Evolutionary conservation across 2,113 vertebrate species (phyloP).

Genomic region (Himantopus leucocephalus): DNA sequence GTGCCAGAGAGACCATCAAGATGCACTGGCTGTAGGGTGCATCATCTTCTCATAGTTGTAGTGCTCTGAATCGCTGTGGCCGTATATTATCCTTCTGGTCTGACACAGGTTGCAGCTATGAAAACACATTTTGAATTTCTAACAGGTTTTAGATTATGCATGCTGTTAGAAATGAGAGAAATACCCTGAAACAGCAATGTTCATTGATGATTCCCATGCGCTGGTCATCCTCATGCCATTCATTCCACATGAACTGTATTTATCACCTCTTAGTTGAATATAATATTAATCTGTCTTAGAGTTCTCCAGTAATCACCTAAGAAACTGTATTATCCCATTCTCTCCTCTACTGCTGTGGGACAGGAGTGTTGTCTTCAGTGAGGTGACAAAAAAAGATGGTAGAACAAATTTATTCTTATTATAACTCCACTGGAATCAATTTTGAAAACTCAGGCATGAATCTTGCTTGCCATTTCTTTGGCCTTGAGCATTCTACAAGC

Average conservation of each 20-base stretch:
- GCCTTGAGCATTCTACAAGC: not conserved
- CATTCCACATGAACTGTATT: not conserved
- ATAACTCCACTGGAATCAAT: not conserved
- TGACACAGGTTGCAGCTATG: not conserved
- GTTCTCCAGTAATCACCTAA: not conserved
- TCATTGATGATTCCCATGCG: not conserved
- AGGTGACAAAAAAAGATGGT: not conserved
- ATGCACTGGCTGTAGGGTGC: not conserved
- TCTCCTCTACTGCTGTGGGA: not conserved
- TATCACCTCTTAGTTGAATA: not conserved
- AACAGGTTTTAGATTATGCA: not conserved
- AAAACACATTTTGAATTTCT: not conserved
- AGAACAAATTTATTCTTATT: not conserved
- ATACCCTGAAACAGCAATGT: not conserved
- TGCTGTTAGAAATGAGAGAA: not conserved
- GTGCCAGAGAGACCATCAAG: not conserved
- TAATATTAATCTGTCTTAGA: not conserved
- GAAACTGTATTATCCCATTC: not conserved
- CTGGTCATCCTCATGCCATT: not conserved
- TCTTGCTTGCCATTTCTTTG: not conserved
- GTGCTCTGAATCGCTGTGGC: not conserved
- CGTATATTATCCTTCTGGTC: not conserved
- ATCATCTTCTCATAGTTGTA: not conserved
- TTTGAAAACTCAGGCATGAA: not conserved
- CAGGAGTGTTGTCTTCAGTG: not conserved